A percentile compares a stretch with the other conserved stretches of the same genome.
Evolutionary conservation across 2,888 invertebrate genomes (phyloP).

Genomic region (Gonocerus acuteangulatus): DNA sequence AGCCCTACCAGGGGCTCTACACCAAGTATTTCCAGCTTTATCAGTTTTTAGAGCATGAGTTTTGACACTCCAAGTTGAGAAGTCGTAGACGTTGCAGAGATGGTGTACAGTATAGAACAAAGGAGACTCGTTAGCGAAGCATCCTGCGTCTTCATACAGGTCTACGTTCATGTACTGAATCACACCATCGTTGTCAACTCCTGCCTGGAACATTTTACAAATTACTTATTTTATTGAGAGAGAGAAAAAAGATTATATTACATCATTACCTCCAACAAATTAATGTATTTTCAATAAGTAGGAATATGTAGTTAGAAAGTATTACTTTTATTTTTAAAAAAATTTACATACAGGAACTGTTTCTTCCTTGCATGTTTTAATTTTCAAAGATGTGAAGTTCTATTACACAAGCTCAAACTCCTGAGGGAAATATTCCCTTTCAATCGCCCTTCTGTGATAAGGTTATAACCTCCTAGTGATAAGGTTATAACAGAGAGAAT

Average conservation of each 20-base stretch:
- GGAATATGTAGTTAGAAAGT: too few species aligned
- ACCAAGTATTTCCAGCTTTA: constrained; percentile 59
- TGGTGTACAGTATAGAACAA: not conserved
- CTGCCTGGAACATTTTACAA: constrained; percentile 42
- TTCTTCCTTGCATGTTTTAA: too few species aligned
- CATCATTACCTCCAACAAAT: not conserved
- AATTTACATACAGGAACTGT: too few species aligned
- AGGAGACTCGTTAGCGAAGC: constrained; percentile 34
- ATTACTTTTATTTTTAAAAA: too few species aligned
- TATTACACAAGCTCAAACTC: too few species aligned
- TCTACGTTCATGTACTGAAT: constrained; percentile 56
- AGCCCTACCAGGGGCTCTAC: constrained; percentile 64
- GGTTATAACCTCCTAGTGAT: too few species aligned
- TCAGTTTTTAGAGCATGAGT: constrained; percentile 53
- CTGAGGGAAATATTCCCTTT: too few species aligned
- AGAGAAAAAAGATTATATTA: not conserved
- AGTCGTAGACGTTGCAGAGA: constrained; percentile 50
- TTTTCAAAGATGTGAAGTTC: too few species aligned
- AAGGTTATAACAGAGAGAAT: too few species aligned
- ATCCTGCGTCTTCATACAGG: constrained; percentile 49
- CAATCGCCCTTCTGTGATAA: too few species aligned
- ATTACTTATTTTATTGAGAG: not conserved
- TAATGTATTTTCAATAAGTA: not conserved
- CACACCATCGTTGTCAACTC: constrained; percentile 54
- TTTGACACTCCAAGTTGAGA: constrained; percentile 50